Percentiles rank a stretch among this genome's conserved stretches.
Evolutionary conservation across 2,888 invertebrate genomes (phyloP).

Genomic region (Conomelus anceps): DNA sequence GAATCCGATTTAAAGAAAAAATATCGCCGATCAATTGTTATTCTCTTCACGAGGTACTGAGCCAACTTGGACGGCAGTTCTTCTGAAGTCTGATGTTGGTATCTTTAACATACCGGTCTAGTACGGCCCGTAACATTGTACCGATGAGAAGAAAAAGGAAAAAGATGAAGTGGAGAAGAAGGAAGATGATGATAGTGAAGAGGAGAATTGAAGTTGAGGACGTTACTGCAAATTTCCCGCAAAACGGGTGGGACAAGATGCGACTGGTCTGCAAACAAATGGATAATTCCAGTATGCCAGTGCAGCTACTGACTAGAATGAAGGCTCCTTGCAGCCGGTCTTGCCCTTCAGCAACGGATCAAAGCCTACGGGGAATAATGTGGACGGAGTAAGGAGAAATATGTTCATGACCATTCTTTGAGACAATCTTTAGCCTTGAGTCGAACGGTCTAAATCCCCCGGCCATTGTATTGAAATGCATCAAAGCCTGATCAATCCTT

Average conservation of each 20-base stretch:
- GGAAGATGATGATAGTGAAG: background rate
- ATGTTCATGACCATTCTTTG: background rate
- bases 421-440: background rate
- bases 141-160: background rate
- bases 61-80: background rate
- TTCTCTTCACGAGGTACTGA: background rate
- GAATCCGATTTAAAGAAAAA: background rate
- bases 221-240: background rate
- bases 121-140: background rate
- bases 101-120: background rate
- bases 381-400: background rate
- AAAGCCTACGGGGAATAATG: background rate
- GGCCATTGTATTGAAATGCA: background rate
- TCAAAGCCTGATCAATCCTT: background rate
- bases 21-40: background rate
- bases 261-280: background rate
- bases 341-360: background rate
- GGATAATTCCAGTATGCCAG: background rate
- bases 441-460: background rate
- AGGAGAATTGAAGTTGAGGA: background rate
- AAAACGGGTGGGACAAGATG: background rate
- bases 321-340: background rate
- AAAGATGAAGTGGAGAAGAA: background rate
- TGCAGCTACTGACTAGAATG: background rate
- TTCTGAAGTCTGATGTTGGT: too few relatives aligned